phyloP scores from a whole-genome alignment of 2,113 vertebrate species.

The Anguilla japonica region DNA sequence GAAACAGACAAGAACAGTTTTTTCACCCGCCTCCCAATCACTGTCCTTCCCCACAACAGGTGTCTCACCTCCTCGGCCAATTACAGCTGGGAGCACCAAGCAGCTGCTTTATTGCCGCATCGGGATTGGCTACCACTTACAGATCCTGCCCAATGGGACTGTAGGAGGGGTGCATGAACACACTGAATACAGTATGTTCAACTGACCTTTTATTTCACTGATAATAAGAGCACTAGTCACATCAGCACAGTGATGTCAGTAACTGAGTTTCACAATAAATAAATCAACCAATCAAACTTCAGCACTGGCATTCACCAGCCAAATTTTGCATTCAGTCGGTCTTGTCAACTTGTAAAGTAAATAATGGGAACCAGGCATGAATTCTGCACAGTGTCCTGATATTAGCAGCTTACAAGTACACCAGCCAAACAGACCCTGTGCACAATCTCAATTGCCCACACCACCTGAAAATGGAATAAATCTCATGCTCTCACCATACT shows the following conservation, averaged over 20 bases:
- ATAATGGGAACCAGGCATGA: too few relatives aligned
- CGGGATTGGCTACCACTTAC: constrained; percentile 71
- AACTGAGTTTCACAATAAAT: neutral
- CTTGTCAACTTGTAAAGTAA: too few relatives aligned
- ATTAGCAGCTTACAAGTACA: too few relatives aligned
- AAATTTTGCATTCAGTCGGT: neutral
- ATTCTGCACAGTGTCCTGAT: too few relatives aligned
- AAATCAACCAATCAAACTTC: neutral
- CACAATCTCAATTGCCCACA: too few relatives aligned
- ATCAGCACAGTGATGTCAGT: neutral
- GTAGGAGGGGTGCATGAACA: constrained; percentile 61
- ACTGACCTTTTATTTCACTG: neutral
- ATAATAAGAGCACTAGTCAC: neutral
- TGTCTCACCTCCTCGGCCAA: constrained; percentile 27
- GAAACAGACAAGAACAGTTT: too few relatives aligned
- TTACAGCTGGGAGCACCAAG: constrained; percentile 30
- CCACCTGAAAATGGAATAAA: too few relatives aligned
- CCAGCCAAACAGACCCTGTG: too few relatives aligned
- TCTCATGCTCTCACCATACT: too few relatives aligned
- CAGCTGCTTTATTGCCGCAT: constrained; percentile 66
- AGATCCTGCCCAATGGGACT: constrained; percentile 56
- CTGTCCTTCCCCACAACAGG: constrained; percentile 36
- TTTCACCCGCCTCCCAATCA: neutral
- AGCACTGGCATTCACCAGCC: neutral
- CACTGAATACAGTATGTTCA: constrained; percentile 60